Evolutionary conservation across 2,797 vertebrate genomes (phyloP).

Genomic region (Acropternis orthonyx): DNA sequence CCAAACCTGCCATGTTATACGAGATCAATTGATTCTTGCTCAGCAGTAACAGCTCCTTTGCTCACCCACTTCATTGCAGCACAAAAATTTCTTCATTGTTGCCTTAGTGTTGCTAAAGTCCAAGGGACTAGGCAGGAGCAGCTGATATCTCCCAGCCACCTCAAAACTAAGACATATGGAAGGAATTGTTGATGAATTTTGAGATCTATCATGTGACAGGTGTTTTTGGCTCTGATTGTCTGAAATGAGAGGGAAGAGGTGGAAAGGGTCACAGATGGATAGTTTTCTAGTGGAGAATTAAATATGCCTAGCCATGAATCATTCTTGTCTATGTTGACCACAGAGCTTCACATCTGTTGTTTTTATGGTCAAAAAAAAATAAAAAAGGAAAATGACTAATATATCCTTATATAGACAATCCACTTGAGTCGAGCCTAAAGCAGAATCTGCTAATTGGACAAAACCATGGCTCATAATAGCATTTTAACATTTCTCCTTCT

Average conservation of each 20-base stretch:
- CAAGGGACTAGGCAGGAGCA: slow-evolving; percentile 24
- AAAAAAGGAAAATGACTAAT: slow-evolving; percentile 57
- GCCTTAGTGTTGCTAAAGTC: neutral
- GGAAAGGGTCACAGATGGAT: slow-evolving; percentile 38
- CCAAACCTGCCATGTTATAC: neutral
- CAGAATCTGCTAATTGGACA: slow-evolving; percentile 18
- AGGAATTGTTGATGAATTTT: slow-evolving; percentile 6
- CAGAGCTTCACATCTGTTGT: slow-evolving; percentile 62
- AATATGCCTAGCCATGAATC: slow-evolving; percentile 47
- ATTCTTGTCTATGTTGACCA: slow-evolving; percentile 51
- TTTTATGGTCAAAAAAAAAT: slow-evolving; percentile 46
- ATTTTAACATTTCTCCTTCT: slow-evolving; percentile 15
- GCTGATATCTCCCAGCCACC: slow-evolving; percentile 25
- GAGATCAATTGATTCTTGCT: neutral
- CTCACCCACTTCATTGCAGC: neutral
- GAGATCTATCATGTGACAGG: slow-evolving; percentile 11
- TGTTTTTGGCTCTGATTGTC: slow-evolving; percentile 33
- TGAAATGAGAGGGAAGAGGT: slow-evolving; percentile 39
- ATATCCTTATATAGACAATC: slow-evolving; percentile 37
- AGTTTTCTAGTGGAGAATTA: slow-evolving; percentile 30
- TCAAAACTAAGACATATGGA: slow-evolving; percentile 47
- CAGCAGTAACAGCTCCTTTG: neutral
- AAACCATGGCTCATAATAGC: slow-evolving; percentile 22
- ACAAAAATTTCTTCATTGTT: neutral
- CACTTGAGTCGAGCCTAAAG: slow-evolving; percentile 29